These are phyloP conservation scores for Thermophis baileyi DNA, from an alignment of 2,113 vertebrate genomes.

Conservation along the genomic window DNA sequence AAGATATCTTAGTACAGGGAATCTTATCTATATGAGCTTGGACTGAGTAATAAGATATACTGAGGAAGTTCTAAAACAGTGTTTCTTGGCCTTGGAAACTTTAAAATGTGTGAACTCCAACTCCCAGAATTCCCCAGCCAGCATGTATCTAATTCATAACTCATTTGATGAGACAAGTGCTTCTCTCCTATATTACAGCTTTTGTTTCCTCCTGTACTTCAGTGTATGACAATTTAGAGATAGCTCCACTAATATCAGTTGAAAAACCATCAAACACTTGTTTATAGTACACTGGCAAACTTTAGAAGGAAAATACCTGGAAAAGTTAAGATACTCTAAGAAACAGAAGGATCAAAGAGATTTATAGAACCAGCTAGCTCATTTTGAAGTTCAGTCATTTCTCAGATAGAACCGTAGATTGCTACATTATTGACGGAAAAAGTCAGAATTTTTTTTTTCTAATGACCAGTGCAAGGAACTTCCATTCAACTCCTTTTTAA, in stretches of 20 bases:
- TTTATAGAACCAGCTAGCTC: not conserved
- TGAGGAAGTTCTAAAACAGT: not conserved
- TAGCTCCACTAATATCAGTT: not conserved
- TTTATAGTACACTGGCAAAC: not conserved
- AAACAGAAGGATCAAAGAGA: not conserved
- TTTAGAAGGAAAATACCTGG: not conserved
- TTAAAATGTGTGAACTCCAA: not conserved
- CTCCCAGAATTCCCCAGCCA: not conserved
- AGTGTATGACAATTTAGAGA: not conserved
- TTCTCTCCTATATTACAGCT: not conserved
- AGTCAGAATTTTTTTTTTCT: not conserved
- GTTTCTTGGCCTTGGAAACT: not conserved
- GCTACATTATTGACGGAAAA: not conserved
- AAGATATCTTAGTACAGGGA: not conserved
- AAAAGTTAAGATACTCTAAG: not conserved
- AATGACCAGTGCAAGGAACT: not conserved
- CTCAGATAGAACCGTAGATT: not conserved
- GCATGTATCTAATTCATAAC: not conserved
- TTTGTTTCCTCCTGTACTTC: not conserved
- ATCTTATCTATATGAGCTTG: not conserved
- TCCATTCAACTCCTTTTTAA: not conserved
- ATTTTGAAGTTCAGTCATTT: not conserved
- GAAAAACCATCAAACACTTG: not conserved
- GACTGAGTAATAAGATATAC: not conserved
- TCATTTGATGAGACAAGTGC: not conserved